Base-by-base conservation (phyloP, 2,888 invertebrate genomes). In the Brachynemurus nebulosus region DNA sequence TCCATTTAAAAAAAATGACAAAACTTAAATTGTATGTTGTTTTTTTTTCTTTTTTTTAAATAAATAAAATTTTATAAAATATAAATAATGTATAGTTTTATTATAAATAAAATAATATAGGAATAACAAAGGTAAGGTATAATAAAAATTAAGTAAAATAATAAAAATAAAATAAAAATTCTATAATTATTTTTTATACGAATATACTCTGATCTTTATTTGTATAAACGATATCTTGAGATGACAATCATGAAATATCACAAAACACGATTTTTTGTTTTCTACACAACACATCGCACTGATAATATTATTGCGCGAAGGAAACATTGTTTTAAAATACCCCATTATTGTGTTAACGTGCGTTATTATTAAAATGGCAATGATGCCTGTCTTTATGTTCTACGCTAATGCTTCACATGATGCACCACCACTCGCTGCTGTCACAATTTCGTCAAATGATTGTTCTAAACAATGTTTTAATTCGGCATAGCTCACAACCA, bases 401-500 rank as follows among this genome's bases (percentile, higher is more conserved):
- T 40, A 40, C 40, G 40, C 27, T 25, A 40, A 27, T 27, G 23
- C n/a, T 40, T 40, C 40, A 40, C 30, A 40, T 14, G 40, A 16
- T 18, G 27, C 8, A 17, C 25, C 23, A 9, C 17, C 11, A 23
- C 18, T 40, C 11, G 72, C 68, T 41, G 70, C 67, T 63, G 69
- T 69, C 54, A 89, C 69, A 46, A 86, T 63, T 65, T 96, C 93
- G 42, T 78, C 76, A 69, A 92, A 95, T 35, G 95, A 86, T 59
- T 85, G 80, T 62, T 95, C 91, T 58, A 96, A 76, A 68, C 92
- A 95, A 60, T 88, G 86, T 66, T 95, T 93, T 57, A 98, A 72
- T 65, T 98, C 97, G 17, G 86, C 81, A 65, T 90, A 98, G 48
- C 90, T 86, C 49, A 96, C 95, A 50, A 98, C 89, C 55, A 98